phyloP scores from a whole-genome alignment of 1,140 invertebrate species.

The Cheumatopsyche charites region DNA sequence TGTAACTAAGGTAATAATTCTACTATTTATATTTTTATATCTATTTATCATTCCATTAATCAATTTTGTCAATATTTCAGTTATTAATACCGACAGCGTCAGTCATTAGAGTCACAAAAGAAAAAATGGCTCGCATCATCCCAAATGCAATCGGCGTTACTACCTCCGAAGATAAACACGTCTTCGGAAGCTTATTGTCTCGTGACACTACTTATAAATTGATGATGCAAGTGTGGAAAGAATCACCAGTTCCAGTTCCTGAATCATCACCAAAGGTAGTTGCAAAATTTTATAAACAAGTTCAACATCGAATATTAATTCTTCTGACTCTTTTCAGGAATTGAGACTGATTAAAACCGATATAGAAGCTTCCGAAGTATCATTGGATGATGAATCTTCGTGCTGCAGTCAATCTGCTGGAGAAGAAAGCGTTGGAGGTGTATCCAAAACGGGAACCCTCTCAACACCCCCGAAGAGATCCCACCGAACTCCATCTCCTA shows the following conservation, averaged over 20 bases:
- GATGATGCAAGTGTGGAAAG: constrained; percentile 79
- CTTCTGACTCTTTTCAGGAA: constrained; percentile 49
- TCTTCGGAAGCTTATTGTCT: constrained; percentile 88
- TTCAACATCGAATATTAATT: neutral
- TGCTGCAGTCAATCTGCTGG: constrained; percentile 55
- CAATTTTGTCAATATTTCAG: constrained; percentile 55
- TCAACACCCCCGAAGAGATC: constrained; percentile 21
- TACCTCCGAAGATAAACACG: constrained; percentile 83
- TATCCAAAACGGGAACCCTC: constrained; percentile 2
- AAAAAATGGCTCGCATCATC: constrained; percentile 88
- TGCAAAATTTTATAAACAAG: neutral
- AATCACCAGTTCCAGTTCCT: constrained; percentile 51
- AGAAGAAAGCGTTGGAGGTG: constrained; percentile 41
- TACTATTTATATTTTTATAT: neutral
- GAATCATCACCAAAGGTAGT: constrained; percentile 52
- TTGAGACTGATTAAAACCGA: constrained; percentile 51
- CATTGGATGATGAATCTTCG: constrained; percentile 55
- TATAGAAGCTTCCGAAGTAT: constrained; percentile 57
- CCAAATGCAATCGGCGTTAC: constrained; percentile 90
- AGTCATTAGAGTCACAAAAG: constrained; percentile 85
- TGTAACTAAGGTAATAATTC: constrained; percentile 78
- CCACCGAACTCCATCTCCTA: constrained; percentile 25
- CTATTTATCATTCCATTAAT: neutral
- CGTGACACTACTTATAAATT: constrained; percentile 84
- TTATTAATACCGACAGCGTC: constrained; percentile 80